Base-by-base conservation (phyloP, 1,140 invertebrate genomes). In the Zelostemma sp. region DNA sequence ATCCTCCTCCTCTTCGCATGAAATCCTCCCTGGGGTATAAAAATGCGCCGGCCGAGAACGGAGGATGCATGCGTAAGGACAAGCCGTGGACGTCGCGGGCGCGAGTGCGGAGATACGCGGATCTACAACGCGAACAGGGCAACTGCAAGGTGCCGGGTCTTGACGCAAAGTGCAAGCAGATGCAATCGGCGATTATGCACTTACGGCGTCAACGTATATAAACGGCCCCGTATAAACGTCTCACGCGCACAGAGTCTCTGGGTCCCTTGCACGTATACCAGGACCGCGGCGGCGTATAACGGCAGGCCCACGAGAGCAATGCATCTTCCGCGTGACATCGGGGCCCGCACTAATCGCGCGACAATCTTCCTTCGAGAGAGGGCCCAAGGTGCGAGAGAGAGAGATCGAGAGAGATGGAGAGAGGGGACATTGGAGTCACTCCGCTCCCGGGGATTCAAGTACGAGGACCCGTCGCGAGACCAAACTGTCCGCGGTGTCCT, bases 161-260 rank as follows among this genome's bases (percentile, higher is more conserved):
- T 80, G 82, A 85, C 80, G 79, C 81, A 82, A 84, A 82, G 83
- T 83, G 84, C 80, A 83, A 81, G 80, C 76, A 83, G 81, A 85
- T 85, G 82, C 79, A 82, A 85, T 85, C 79, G 78, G 65, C 82
- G 82, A 85, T 86, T 84, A 84, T 81, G 82, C 83, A 85, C 80
- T 86, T 83, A 85, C 81, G 78, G 79, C 78, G 80, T 85, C 84
- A 83, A 78, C 70, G 74, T 77, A 75, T 83, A 80, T 79, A 82
- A 83, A 79, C 78, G 73, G 71, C 61, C 41, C 51, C 61, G 62
- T 73, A 73, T 65, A 70, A 71, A 68, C 62, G 64, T 64, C 51
- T 71, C 63, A 51, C 63, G 59, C 33, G 51, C 21, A 43, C 15
- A 41, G 9, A 55, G 51, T 16, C 35, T 25, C 47, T 8, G 58